Base-by-base conservation (phyloP, 2,797 vertebrate species). In the Poecilia gillii region DNA sequence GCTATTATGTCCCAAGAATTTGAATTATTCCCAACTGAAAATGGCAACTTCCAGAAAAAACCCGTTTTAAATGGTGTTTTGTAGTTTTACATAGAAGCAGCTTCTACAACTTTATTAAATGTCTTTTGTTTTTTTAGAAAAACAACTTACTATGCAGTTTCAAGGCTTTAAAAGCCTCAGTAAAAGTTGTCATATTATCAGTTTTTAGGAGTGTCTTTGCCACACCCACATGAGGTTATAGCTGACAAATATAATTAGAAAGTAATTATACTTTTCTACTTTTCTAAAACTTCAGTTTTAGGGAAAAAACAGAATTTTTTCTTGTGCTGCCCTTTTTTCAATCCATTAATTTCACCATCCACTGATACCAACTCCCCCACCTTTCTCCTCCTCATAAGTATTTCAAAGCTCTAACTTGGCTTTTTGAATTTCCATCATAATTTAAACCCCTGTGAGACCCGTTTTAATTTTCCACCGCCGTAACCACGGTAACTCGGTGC, bases 401-500 rank as follows among this genome's bases (percentile, higher is more conserved):
- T 84, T 84, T 91, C 82, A 82, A 78, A 88, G 87, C 79, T 85
- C 80, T 57, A 87, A 79, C 83, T 83, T 20, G 47, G 33, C 53
- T 71, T 85, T 84, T 82, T 81, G 73, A 75, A 87, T 89, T 83
- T 90, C 81, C 87, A 88, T 88, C 90, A 90, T 83, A 83, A 79
- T 84, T 74, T 78, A 23, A 81, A 85, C 64, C 79, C 89, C 85
- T 80, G 75, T 1, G 83, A 90, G 87, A 79, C 70, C 89, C 87
- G 84, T 90, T 89, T 91, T 90, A 84, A 91, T 94, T 92, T 92
- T 88, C 89, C 88, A 88, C 88, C 36, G 66, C 78, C 9, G 85
- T 91, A 89, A 91, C 89, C 87, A 87, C 77, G 57, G 88, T 90
- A 89, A 91, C 89, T 89, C 79, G 6, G 74, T 84, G 88, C 85